Evolutionary conservation across 2,797 vertebrate genomes (phyloP), one percentile per base, ranked within the genome.

Genomic region (Meriones psammophilus): DNA sequence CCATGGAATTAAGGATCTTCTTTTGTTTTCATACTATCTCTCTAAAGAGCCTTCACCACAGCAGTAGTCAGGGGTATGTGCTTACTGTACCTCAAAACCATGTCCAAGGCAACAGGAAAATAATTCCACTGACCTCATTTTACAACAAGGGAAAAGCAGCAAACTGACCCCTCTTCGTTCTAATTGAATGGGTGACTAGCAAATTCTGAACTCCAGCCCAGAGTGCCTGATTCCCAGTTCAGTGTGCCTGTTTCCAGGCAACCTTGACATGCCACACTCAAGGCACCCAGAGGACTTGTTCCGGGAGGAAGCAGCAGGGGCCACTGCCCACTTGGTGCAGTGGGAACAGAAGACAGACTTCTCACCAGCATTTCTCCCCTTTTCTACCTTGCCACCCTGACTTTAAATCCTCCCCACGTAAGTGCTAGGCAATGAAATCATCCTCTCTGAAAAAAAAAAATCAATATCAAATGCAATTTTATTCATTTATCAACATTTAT

Each of bases 401-500:
- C 5, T 88, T 85, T 88, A 80, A 46, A 84, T 89, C 5, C 56
- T 76, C n/a, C 64, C 54, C n/a, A 6, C 3, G 15, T 22, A 42
- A 36, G 58, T 92, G 54, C 12, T 58, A 76, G 39, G 14, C 22
- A 85, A 42, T 88, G 64, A 90, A 89, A 90, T 90, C 56, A n/a
- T 33, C 50, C 15, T 81, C 24, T 58, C 9, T 33, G 39, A 89
- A 24, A 28, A 8, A 73, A 90, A 42, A 78, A 90, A 90, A 58
- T 66, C 6, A 73, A 28, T 90, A 71, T 68, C 42, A 56, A 20
- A 66, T 94, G 5, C 8, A 89, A 2, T 69, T 81, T 94, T 88
- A 86, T 88, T 90, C 66, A 91, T 56, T 71, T 89, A 89, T 89
- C 86, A 93, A 90, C 56, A 60, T 93, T 79, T 94, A 92, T 90